A percentile compares a stretch with the other conserved stretches of the same genome.
Evolutionary conservation across 2,113 vertebrate genomes (phyloP).

Genomic region (Hemiscyllium ocellatum): DNA sequence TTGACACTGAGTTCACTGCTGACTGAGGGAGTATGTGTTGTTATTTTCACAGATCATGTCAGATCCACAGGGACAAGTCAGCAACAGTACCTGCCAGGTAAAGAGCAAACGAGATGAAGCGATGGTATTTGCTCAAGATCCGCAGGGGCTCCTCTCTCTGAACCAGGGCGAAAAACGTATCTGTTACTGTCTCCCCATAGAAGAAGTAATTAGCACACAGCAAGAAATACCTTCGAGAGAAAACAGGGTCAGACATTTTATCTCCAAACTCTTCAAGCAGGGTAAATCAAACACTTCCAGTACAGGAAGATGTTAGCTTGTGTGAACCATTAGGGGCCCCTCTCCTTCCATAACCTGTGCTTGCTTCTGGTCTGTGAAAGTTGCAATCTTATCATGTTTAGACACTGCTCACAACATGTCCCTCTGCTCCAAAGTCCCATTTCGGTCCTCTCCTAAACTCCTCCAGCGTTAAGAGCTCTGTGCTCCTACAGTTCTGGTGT

Average conservation of each 20-base stretch:
- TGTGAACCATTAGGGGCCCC: background rate
- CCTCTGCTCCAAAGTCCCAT: background rate
- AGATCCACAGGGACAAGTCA: background rate
- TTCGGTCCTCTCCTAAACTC: background rate
- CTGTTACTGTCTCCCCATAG: slow-evolving; percentile 91
- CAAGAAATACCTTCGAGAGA: slow-evolving; percentile 81
- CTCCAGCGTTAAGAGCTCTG: background rate
- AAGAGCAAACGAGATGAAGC: slow-evolving; percentile 93
- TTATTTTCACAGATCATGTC: background rate
- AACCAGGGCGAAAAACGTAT: slow-evolving; percentile 95
- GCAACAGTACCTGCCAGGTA: slow-evolving; percentile 77
- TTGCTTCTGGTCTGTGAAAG: too few species aligned
- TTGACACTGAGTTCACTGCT: background rate
- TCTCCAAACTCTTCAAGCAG: background rate
- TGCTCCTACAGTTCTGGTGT: background rate
- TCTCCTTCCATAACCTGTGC: too few species aligned
- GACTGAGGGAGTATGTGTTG: background rate
- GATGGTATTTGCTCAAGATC: slow-evolving; percentile 97
- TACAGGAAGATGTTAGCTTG: background rate
- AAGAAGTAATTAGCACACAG: slow-evolving; percentile 98
- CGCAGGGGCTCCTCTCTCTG: slow-evolving; percentile 89
- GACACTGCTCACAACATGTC: background rate
- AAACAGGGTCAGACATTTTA: background rate
- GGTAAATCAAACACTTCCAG: background rate
- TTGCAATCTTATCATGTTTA: background rate